Base-by-base conservation (phyloP, 2,113 vertebrate species). In the Phasianus colchicus region DNA sequence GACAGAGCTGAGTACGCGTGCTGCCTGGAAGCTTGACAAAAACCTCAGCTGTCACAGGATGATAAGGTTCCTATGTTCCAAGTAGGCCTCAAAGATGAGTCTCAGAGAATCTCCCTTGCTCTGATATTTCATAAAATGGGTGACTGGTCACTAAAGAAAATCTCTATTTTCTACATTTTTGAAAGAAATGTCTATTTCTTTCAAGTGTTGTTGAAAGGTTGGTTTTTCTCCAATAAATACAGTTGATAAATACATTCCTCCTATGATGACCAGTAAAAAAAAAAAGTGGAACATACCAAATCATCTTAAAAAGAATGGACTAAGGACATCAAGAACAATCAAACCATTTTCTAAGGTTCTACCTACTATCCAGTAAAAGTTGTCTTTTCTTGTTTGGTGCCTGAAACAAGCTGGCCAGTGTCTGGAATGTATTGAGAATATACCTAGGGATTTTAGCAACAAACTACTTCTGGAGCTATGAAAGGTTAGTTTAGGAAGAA, bases 101-200 rank as follows among this genome's bases (percentile, higher is more conserved):
- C 32, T 47, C 43, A 45, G 24, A 47, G 43, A 34, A 34, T 14
- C 10, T 34, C 22, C 45, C 66, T 42, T 42, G 27, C 27, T 64
- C 38, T 25, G 45, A 16, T n/a, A 8, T 48, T 16, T 48, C n/a
- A 13, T 34, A 66, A 86, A 67, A 64, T n/a, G 70, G 70, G 74
- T 88, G 72, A 87, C 72, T 76, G 75, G 36, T 75, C 63, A 77
- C 69, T 85, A 92, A 75, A 90, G 79, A 84, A 79, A 67, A 88
- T 88, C 50, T 88, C 83, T 71, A 72, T 32, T 58, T 89, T 79
- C 83, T 82, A 48, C 13, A 47, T 58, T 86, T 70, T 76, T 34
- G 9, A 18, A 34, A 22, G 32, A 48, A 48, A 48, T 18, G 45
- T 40, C 66, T 29, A 77, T 30, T 93, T 57, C 16, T 32, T 57